Evolutionary conservation across 1,140 invertebrate species (phyloP).

Genomic region (Meloidogyne chitwoodi): DNA sequence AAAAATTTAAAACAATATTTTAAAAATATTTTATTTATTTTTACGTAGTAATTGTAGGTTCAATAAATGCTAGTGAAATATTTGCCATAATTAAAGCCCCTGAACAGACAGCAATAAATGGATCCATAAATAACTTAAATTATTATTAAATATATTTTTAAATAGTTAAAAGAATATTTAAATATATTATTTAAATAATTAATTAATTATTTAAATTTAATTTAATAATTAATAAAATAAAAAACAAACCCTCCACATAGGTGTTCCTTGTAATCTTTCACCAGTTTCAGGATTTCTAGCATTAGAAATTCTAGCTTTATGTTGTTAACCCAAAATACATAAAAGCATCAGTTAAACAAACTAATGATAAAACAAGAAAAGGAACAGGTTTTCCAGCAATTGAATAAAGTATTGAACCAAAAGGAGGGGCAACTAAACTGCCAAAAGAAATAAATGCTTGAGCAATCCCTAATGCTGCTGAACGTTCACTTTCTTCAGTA

Average conservation of each 20-base stretch:
- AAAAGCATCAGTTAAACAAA: slow-evolving; percentile 87
- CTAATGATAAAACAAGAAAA: slow-evolving; percentile 87
- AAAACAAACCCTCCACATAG: slow-evolving; percentile 45
- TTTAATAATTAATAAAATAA: too few relatives aligned
- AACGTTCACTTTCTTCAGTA: slow-evolving; percentile 88
- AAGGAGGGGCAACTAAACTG: slow-evolving; percentile 97
- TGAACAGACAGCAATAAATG: slow-evolving; percentile 91
- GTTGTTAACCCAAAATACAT: slow-evolving; percentile 93
- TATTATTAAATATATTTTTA: neutral
- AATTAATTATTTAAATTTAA: too few relatives aligned
- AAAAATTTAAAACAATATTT: too few relatives aligned
- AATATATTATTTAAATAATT: neutral
- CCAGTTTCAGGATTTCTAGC: slow-evolving; percentile 21
- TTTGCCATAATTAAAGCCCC: slow-evolving; percentile 98
- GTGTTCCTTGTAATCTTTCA: slow-evolving; percentile 34
- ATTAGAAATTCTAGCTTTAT: slow-evolving; percentile 75
- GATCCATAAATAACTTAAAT: slow-evolving; percentile 89
- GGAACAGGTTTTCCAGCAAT: slow-evolving; percentile 96
- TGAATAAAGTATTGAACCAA: slow-evolving; percentile 92
- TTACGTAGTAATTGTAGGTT: slow-evolving; percentile 93
- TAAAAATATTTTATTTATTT: too few relatives aligned
- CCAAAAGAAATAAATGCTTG: slow-evolving; percentile 98
- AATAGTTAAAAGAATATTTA: too few relatives aligned
- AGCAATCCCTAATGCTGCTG: slow-evolving; percentile 91
- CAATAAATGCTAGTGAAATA: slow-evolving; percentile 92